Base-by-base conservation (phyloP, 1,140 invertebrate genomes). In the Heliconius hermathena region DNA sequence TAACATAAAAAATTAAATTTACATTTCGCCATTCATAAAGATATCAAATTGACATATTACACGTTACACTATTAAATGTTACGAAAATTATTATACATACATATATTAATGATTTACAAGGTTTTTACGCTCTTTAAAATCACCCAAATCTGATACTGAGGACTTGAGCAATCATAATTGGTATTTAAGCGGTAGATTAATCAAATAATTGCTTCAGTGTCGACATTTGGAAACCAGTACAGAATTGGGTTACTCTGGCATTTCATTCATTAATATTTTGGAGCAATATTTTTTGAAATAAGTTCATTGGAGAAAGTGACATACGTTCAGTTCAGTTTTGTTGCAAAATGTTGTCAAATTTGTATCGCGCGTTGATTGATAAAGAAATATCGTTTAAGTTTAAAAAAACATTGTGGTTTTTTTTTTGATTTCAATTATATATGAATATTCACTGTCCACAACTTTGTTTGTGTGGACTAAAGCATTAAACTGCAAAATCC, bases 181-280 rank as follows among this genome's bases (percentile, higher is more conserved):
- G 71, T 77, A 77, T 77, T 77, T 77, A 77, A 77, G 71, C 71
- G 71, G 71, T 29, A 77, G 49, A 77, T 77, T 72, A 77, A 77
- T 71, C 66, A 77, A 77, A 33, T 71, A 71, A 72, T 77, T 77
- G 60, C 76, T 26, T 20, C 20, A 72, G 41, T 38, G 33, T 77
- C 52, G 76, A 77, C 70, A 71, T 77, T 77, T 77, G 20, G 46
- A 22, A 77, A 72, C 70, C 41, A 29, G 71, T 77, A 26, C 22
- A 1, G 9, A 77, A 54, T 73, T 26, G 70, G 76, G 76, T 72
- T 49, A 46, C 41, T 29, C 49, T 77, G 70, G 49, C 76, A 77
- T 77, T 77, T 77, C 76, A 77, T 77, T 77, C 76, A 77, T 72
- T 38, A 72, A 38, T 72, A 41, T 77, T 72, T 77, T 76, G 76